phyloP scores from a whole-genome alignment of 1,140 invertebrate species.

The Calephelis nemesis region DNA sequence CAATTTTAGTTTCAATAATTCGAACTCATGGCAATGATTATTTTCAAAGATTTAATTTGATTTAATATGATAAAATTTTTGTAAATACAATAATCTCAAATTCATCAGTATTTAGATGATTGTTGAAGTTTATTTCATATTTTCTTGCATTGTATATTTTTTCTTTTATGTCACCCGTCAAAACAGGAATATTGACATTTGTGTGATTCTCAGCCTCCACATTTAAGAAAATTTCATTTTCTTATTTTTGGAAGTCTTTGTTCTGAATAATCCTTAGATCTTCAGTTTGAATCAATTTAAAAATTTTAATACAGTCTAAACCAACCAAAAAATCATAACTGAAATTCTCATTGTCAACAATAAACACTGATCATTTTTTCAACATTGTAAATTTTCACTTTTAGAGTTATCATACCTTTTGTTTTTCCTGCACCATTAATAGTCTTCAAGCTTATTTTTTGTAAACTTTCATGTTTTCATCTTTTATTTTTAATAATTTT shows the following conservation, averaged over 20 bases:
- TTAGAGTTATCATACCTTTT: slow-evolving; percentile 37
- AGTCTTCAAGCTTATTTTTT: slow-evolving; percentile 26
- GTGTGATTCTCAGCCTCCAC: no score
- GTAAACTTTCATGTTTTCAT: slow-evolving; percentile 19
- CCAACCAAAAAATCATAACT: slow-evolving; percentile 35
- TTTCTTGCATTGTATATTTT: slow-evolving; percentile 25
- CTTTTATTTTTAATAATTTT: slow-evolving; percentile 31
- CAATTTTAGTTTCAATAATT: no score
- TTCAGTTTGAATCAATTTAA: slow-evolving; percentile 26
- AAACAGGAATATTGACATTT: no score
- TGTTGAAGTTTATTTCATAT: slow-evolving; percentile 11
- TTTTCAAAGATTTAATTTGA: no score
- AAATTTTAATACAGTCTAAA: slow-evolving; percentile 32
- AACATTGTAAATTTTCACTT: slow-evolving; percentile 39
- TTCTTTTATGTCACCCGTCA: no score
- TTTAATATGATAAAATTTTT: no score
- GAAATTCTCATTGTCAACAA: slow-evolving; percentile 31
- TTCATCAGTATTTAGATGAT: background rate
- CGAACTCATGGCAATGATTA: no score
- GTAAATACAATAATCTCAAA: background rate
- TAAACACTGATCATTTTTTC: slow-evolving; percentile 36
- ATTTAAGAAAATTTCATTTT: no score
- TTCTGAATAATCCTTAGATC: no score
- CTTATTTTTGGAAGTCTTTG: no score
- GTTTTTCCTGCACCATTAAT: slow-evolving; percentile 43